Percentiles rank a stretch among this genome's conserved stretches.
Conservation (phyloP, 2,888 invertebrate species). For the Drosophila algonquin region DNA sequence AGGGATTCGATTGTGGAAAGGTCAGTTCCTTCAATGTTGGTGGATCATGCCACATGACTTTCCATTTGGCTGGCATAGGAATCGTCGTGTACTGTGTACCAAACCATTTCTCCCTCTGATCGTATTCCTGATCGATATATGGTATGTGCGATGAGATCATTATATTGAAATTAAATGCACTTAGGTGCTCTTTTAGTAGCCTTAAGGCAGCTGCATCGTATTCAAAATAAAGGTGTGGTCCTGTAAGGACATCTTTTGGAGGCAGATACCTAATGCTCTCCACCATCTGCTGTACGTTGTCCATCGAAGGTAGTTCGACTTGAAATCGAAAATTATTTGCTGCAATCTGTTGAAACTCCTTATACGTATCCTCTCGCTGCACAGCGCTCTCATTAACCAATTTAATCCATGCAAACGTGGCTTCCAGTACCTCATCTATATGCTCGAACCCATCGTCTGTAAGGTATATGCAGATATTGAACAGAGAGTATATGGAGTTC, state of each 20-base stretch:
- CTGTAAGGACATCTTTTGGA: slow-evolving; percentile 91
- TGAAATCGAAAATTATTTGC: slow-evolving; percentile 90
- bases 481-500: slow-evolving; percentile 91
- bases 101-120: slow-evolving; percentile 92
- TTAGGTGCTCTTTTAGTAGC: slow-evolving; percentile 72
- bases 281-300: slow-evolving; percentile 91
- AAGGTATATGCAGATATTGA: slow-evolving; percentile 89
- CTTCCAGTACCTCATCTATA: slow-evolving; percentile 89
- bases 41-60: slow-evolving; percentile 87
- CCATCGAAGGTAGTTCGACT: slow-evolving; percentile 88
- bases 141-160: slow-evolving; percentile 82
- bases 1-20: slow-evolving; percentile 89
- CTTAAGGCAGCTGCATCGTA: slow-evolving; percentile 87
- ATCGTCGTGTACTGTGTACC: slow-evolving; percentile 89
- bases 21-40: slow-evolving; percentile 86
- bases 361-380: slow-evolving; percentile 59
- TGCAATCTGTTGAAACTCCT: slow-evolving; percentile 89
- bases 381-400: slow-evolving; percentile 85
- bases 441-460: slow-evolving; percentile 91
- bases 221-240: slow-evolving; percentile 89
- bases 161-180: slow-evolving; percentile 81
- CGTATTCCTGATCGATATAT: slow-evolving; percentile 84
- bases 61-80: slow-evolving; percentile 87
- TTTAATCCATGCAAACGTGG: slow-evolving; percentile 91
- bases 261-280: slow-evolving; percentile 92